Conservation (phyloP, 2,113 vertebrate species). For the Neogobius melanostomus region DNA sequence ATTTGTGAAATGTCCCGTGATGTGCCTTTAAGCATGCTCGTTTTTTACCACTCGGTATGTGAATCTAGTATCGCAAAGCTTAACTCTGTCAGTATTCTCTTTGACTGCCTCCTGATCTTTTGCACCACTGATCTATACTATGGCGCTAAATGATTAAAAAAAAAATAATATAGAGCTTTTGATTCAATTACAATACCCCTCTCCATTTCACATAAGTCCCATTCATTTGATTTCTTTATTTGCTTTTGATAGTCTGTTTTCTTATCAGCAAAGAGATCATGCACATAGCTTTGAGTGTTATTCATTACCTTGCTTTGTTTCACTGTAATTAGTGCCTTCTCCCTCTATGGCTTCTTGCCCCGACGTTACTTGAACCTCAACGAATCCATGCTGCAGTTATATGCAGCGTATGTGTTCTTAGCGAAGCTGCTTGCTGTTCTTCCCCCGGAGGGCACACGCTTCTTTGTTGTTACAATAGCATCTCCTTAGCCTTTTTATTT, state of each 20-base stretch:
- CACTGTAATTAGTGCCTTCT: slow-evolving; percentile 15
- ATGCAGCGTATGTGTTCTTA: slow-evolving; percentile 46
- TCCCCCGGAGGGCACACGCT: slow-evolving; percentile 53
- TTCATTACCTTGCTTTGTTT: slow-evolving; percentile 11
- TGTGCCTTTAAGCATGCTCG: slow-evolving; percentile 38
- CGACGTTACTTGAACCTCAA: slow-evolving; percentile 27
- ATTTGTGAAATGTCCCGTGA: too few relatives aligned
- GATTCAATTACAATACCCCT: neutral
- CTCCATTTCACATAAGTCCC: slow-evolving; percentile 23
- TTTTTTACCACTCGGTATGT: slow-evolving; percentile 14
- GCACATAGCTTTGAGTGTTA: neutral
- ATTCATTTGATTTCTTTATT: slow-evolving; percentile 15
- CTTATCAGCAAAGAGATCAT: neutral
- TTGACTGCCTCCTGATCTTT: slow-evolving; percentile 55
- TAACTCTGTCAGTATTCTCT: slow-evolving; percentile 52
- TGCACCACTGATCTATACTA: slow-evolving; percentile 18
- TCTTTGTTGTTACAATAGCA: slow-evolving; percentile 71
- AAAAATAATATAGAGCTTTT: too few relatives aligned
- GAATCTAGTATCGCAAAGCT: slow-evolving; percentile 31
- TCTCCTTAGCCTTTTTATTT: slow-evolving; percentile 65
- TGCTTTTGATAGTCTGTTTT: neutral
- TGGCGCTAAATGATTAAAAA: too few relatives aligned
- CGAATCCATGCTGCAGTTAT: slow-evolving; percentile 40
- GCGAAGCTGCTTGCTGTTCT: slow-evolving; percentile 43
- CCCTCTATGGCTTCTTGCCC: slow-evolving; percentile 24